Evolutionary conservation across 2,888 invertebrate species (phyloP), one percentile per base, ranked within the genome.

Genomic region (Caenorhabditis sp.): DNA sequence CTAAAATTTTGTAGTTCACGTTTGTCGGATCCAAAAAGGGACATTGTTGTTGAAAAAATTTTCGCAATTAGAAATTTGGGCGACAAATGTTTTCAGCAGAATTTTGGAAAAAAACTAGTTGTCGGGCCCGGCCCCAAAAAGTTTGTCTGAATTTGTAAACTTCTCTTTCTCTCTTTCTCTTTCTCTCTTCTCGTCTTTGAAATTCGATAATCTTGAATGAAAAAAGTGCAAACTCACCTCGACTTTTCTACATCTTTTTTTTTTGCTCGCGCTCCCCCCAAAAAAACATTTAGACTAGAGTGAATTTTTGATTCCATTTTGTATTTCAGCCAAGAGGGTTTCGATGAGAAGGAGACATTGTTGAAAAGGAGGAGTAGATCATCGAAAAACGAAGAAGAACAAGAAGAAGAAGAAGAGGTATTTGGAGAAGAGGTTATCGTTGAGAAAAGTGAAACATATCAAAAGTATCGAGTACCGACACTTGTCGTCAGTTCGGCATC

Each of bases 401-500:
- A 55, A 31, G 43, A 24, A 10, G 43, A 10, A 3, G 17, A 17
- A 8, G 49, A 12, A 3, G 17, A 43, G 37, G 23, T 23, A n/a
- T n/a, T n/a, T n/a, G n/a, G n/a, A n/a, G n/a, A n/a, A n/a, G n/a
- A n/a, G n/a, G n/a, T n/a, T n/a, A n/a, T n/a, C n/a, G n/a, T n/a
- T n/a, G 37, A 10, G 31, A 14, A n/a, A 36, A 26, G 8, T 36
- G 26, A 24, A 60, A 17, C 36, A 21, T 14, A 50, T 49, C 50
- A 19, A 24, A 24, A 60, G 19, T 61, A 66, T n/a, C 65, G 66
- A 37, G 14, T 73, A 23, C 73, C 73, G 12, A 73, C 68, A 8
- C 62, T 73, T 26, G 57, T 68, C 24, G 69, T 73, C 58, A 73
- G 69, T 8, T 73, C 73, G 8, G 65, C 73, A 31, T 62, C 73